phyloP scores from a whole-genome alignment of 2,888 invertebrate genomes.

The Spatulosminthurus flaviceps region DNA sequence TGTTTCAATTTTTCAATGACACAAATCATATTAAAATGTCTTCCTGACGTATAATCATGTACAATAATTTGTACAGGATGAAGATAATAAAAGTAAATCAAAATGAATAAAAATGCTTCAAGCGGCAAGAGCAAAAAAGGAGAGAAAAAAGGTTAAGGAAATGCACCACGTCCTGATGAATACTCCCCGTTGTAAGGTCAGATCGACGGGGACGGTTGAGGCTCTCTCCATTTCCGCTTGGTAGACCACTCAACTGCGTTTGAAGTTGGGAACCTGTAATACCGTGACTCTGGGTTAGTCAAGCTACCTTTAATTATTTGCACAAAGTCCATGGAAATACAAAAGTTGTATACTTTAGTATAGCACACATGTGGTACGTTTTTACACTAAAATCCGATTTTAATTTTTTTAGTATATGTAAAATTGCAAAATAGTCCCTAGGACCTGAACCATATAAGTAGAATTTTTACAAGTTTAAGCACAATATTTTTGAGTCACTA shows the following conservation, averaged over 20 bases:
- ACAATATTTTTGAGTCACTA: too few relatives aligned
- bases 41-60: too few relatives aligned
- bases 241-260: constrained; percentile 35
- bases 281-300: constrained; percentile 35
- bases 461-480: too few relatives aligned
- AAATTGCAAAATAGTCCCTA: too few relatives aligned
- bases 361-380: too few relatives aligned
- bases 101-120: neutral
- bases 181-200: constrained; percentile 28
- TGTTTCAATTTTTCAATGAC: too few relatives aligned
- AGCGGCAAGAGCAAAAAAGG: neutral
- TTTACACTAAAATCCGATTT: too few relatives aligned
- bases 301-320: constrained; percentile 33
- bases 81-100: neutral
- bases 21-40: too few relatives aligned
- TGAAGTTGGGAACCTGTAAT: constrained; percentile 36
- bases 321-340: neutral
- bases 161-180: constrained; percentile 38
- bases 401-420: too few relatives aligned
- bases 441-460: too few relatives aligned
- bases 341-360: neutral
- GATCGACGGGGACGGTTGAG: constrained; percentile 30
- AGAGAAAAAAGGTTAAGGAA: constrained; percentile 29
- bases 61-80: too few relatives aligned
- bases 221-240: constrained; percentile 36